A percentile compares a stretch with the other conserved stretches of the same genome.
Conservation (phyloP, 2,113 vertebrate species). For the Grantiella picta region DNA sequence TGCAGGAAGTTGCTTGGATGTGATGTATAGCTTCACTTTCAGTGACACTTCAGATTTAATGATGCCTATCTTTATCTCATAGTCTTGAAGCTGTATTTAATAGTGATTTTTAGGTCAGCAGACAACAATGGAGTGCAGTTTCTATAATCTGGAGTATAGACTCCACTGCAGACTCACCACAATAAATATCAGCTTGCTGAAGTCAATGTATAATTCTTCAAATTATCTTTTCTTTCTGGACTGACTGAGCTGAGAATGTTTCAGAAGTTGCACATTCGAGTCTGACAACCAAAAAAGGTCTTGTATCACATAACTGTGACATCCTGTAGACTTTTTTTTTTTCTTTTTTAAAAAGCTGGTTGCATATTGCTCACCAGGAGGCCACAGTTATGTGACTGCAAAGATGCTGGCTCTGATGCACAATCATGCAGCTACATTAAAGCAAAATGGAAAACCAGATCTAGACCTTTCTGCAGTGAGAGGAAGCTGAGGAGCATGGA, state of each 20-base stretch:
- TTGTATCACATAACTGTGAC: constrained; percentile 9
- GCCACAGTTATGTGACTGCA: neutral
- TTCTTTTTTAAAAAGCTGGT: neutral
- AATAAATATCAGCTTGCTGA: neutral
- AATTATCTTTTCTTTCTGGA: neutral
- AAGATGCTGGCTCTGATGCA: neutral
- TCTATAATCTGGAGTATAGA: neutral
- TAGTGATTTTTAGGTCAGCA: neutral
- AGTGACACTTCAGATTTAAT: neutral
- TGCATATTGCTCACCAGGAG: neutral
- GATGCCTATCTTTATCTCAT: neutral
- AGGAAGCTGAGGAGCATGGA: neutral
- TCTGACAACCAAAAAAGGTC: constrained; percentile 37
- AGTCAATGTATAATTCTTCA: neutral
- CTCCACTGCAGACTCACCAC: neutral
- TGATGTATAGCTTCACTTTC: neutral
- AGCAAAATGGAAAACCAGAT: neutral
- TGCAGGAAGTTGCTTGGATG: neutral
- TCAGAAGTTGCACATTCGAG: neutral
- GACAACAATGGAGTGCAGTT: neutral
- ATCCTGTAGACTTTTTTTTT: neutral
- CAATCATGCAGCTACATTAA: neutral
- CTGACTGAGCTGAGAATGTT: neutral
- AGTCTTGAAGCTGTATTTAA: neutral
- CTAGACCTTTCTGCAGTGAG: neutral